Evolutionary conservation across 1,140 invertebrate species (phyloP).

Genomic region (Leptopilina clavipes): DNA sequence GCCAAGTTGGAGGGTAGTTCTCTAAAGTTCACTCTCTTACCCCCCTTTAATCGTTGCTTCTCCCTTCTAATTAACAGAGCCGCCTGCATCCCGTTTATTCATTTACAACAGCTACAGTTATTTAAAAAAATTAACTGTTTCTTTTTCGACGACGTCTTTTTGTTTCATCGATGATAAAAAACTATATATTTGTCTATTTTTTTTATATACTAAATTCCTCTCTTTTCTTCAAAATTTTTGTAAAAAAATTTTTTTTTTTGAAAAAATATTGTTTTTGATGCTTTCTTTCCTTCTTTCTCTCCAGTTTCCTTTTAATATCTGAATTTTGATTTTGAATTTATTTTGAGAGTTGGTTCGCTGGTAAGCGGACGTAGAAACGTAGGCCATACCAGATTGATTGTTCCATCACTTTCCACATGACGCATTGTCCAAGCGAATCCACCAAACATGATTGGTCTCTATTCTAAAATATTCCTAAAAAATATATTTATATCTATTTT

Average conservation of each 20-base stretch:
- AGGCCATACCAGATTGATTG: constrained; percentile 10
- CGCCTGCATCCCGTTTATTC: constrained; percentile 86
- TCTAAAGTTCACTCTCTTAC: constrained; percentile 82
- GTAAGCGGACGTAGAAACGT: constrained; percentile 33
- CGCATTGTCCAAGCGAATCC: constrained; percentile 29
- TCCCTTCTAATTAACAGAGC: constrained; percentile 91
- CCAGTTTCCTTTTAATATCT: background rate
- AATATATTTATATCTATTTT: background rate
- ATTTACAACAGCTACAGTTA: constrained; percentile 55
- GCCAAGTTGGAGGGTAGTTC: constrained; percentile 90
- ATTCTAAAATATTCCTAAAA: constrained; percentile 16
- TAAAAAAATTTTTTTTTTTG: background rate
- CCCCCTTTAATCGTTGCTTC: constrained; percentile 86
- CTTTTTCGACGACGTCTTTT: constrained; percentile 38
- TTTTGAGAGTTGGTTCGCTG: constrained; percentile 13
- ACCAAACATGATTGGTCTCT: constrained; percentile 17
- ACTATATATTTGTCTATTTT: background rate
- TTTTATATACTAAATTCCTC: constrained; percentile 15
- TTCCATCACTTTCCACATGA: constrained; percentile 26
- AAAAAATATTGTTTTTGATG: background rate
- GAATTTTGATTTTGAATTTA: constrained; percentile 17
- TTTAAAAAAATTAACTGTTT: constrained; percentile 48
- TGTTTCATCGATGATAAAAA: constrained; percentile 34
- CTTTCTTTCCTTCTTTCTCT: background rate
- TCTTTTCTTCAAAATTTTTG: background rate